phyloP scores from a whole-genome alignment of 2,888 invertebrate genomes.

The Platerodrilus igneus region DNA sequence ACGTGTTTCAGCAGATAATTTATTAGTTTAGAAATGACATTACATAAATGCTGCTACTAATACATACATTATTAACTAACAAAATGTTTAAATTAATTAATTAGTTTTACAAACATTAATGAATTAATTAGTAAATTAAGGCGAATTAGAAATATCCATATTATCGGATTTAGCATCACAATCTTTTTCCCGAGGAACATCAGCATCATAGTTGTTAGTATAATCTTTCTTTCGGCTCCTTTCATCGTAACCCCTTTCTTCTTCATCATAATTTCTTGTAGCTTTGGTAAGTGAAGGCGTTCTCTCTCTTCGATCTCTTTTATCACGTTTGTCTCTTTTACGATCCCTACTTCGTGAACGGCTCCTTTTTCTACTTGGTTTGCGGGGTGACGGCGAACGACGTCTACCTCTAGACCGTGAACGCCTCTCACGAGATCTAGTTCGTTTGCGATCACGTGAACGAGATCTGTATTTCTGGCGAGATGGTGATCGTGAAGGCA shows the following conservation, averaged over 20 bases:
- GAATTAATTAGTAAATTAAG: too few relatives aligned
- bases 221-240: slow-evolving; percentile 36
- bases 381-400: slow-evolving; percentile 46
- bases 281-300: slow-evolving; percentile 39
- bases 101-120: too few relatives aligned
- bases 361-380: slow-evolving; percentile 39
- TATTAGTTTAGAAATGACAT: too few relatives aligned
- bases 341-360: slow-evolving; percentile 43
- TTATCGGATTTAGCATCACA: slow-evolving; percentile 60
- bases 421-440: slow-evolving; percentile 43
- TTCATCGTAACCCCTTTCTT: slow-evolving; percentile 50
- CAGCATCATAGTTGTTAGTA: slow-evolving; percentile 30
- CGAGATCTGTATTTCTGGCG: slow-evolving; percentile 57
- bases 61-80: too few relatives aligned
- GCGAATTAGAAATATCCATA: slow-evolving; percentile 78
- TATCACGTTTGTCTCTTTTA: slow-evolving; percentile 30
- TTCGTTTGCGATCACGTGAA: slow-evolving; percentile 54
- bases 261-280: slow-evolving; percentile 54
- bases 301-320: slow-evolving; percentile 41
- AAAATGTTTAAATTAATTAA: too few relatives aligned
- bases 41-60: too few relatives aligned
- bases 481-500: slow-evolving; percentile 50
- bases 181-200: slow-evolving; percentile 50
- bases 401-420: slow-evolving; percentile 48
- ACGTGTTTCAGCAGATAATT: too few relatives aligned